These are phyloP conservation scores for Nannoperca obscura DNA, from an alignment of 2,797 vertebrate genomes.

Conservation along the genomic window DNA sequence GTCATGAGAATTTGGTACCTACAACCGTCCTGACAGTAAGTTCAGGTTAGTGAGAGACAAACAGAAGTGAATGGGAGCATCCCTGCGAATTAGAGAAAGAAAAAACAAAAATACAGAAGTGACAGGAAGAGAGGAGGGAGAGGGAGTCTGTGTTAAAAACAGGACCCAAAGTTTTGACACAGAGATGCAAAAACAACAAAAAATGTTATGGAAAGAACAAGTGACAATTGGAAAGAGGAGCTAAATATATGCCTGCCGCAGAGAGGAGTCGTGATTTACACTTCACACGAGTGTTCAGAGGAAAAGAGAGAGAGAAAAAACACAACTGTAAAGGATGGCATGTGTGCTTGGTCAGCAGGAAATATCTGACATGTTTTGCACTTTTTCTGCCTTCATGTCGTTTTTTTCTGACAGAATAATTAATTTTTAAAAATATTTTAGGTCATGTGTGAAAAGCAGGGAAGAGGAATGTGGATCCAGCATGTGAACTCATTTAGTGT, in stretches of 20 bases:
- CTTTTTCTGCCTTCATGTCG: conserved; percentile 47
- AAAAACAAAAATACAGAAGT: conserved; percentile 9
- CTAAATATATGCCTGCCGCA: conserved; percentile 65
- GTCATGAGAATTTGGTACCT: conserved; percentile 4
- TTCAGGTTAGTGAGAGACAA: conserved; percentile 5
- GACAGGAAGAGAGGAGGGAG: conserved; percentile 19
- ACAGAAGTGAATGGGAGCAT: not conserved
- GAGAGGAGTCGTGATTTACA: conserved; percentile 48
- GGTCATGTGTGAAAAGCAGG: not conserved
- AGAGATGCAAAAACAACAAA: conserved; percentile 29
- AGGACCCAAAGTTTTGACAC: conserved; percentile 22
- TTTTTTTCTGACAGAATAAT: conserved; percentile 38
- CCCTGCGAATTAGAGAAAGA: conserved; percentile 10
- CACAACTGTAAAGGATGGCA: conserved; percentile 32
- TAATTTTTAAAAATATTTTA: conserved; percentile 21
- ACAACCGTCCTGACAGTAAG: conserved; percentile 31
- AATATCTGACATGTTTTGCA: conserved; percentile 54
- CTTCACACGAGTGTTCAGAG: conserved; percentile 44
- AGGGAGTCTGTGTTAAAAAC: conserved; percentile 23
- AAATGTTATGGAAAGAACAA: conserved; percentile 32
- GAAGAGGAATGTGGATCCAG: not conserved
- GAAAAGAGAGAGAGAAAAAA: conserved; percentile 15
- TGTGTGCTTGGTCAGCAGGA: conserved; percentile 69
- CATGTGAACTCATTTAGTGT: conserved; percentile 42
- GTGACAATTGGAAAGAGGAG: conserved; percentile 43